Conservation (phyloP, 2,888 invertebrate species). For the Cheiracanthium punctorium region DNA sequence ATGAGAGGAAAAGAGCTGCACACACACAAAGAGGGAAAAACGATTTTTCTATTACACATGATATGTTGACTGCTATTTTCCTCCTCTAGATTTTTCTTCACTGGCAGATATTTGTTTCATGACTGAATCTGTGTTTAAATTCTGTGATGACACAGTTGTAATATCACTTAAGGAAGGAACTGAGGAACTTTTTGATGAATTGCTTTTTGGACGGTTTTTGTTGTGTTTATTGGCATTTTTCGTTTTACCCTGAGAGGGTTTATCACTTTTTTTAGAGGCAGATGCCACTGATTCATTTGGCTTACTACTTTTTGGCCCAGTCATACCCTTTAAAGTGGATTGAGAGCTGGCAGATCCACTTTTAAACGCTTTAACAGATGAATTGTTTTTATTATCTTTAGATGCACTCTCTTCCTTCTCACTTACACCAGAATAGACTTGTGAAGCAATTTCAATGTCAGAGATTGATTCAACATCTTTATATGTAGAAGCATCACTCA, state of each 20-base stretch:
- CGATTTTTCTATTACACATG: background rate
- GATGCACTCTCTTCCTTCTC: background rate
- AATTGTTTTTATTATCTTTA: background rate
- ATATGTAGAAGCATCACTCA: slow-evolving; percentile 50
- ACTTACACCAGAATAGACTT: background rate
- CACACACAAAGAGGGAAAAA: background rate
- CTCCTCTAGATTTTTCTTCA: background rate
- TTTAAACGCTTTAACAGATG: background rate
- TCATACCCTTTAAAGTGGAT: background rate
- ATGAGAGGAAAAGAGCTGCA: background rate
- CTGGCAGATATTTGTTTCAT: slow-evolving; percentile 42
- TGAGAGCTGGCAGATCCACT: background rate
- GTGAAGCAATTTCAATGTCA: slow-evolving; percentile 22
- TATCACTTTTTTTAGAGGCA: background rate
- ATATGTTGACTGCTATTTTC: background rate
- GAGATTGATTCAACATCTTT: slow-evolving; percentile 42
- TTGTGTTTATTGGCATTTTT: background rate
- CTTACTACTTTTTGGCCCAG: background rate
- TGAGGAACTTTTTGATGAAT: slow-evolving; percentile 20
- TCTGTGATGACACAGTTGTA: slow-evolving; percentile 49
- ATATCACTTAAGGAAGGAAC: slow-evolving; percentile 61
- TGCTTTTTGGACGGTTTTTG: slow-evolving; percentile 3
- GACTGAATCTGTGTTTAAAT: slow-evolving; percentile 55
- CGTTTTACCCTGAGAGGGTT: background rate
- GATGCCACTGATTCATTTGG: background rate